Conservation (phyloP, 2,888 invertebrate species). For the Eupithecia pulchellata region DNA sequence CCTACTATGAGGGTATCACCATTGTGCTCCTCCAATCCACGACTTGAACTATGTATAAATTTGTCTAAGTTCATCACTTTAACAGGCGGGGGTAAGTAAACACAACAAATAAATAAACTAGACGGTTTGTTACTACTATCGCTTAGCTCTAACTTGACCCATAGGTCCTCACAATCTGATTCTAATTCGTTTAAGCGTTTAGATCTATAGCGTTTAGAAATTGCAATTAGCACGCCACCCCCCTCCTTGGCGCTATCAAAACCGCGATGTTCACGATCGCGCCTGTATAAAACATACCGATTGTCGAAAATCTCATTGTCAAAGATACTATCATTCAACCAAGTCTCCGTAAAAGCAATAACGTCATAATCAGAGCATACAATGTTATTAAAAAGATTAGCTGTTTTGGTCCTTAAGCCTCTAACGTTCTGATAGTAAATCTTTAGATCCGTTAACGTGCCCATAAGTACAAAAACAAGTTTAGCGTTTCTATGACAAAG, state of each 20-base stretch:
- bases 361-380: too few species aligned
- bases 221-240: constrained; percentile 5
- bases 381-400: too few species aligned
- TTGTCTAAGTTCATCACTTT: not conserved
- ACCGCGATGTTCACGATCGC: constrained; percentile 2
- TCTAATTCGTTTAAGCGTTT: not conserved
- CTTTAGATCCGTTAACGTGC: too few species aligned
- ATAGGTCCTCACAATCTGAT: constrained; percentile 8
- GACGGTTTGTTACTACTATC: not conserved
- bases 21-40: not conserved
- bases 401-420: too few species aligned
- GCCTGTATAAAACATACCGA: not conserved
- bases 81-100: constrained; percentile 6
- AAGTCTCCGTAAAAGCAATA: too few species aligned
- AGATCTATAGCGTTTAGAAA: constrained; percentile 6
- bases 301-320: constrained; percentile 11
- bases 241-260: not conserved
- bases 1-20: constrained; percentile 5
- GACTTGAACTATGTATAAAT: not conserved
- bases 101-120: not conserved
- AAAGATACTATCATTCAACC: not conserved
- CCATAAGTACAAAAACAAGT: too few species aligned
- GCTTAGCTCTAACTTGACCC: constrained; percentile 5
- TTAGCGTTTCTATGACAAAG: too few species aligned
- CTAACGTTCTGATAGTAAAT: too few species aligned